These are phyloP conservation scores for Pangasianodon hypophthalmus DNA, from an alignment of 2,113 vertebrate species.

Conservation along the genomic window DNA sequence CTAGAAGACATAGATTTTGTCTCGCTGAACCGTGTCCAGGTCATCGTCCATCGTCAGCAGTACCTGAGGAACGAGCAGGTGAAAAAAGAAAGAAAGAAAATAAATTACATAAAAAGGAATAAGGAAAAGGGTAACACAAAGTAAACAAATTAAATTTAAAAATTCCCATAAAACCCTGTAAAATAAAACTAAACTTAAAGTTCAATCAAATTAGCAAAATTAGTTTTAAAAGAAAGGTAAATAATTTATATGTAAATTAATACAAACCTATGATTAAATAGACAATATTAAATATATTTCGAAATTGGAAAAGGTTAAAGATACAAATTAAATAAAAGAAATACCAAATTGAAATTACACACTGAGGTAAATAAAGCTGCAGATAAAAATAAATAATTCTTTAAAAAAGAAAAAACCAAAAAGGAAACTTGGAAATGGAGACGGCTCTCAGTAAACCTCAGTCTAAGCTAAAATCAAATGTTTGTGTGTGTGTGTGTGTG, in stretches of 20 bases:
- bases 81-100: not conserved
- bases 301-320: not conserved
- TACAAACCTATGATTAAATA: not conserved
- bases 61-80: conserved; percentile 72
- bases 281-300: not conserved
- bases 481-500: not conserved
- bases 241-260: not conserved
- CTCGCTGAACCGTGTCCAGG: conserved; percentile 87
- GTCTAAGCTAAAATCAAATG: not conserved
- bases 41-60: conserved; percentile 94
- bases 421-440: not conserved
- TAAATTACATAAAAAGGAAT: not conserved
- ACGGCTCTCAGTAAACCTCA: not conserved
- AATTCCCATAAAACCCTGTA: not conserved
- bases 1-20: conserved; percentile 95
- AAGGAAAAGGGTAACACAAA: not conserved
- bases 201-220: too few species aligned
- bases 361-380: not conserved
- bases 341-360: not conserved
- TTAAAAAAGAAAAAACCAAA: too few species aligned
- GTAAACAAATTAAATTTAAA: not conserved
- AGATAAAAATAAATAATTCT: not conserved
- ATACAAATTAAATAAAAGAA: not conserved
- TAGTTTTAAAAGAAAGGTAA: too few species aligned
- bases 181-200: not conserved